Evolutionary conservation across 2,113 vertebrate species (phyloP).

Genomic region (Alethe castanea): DNA sequence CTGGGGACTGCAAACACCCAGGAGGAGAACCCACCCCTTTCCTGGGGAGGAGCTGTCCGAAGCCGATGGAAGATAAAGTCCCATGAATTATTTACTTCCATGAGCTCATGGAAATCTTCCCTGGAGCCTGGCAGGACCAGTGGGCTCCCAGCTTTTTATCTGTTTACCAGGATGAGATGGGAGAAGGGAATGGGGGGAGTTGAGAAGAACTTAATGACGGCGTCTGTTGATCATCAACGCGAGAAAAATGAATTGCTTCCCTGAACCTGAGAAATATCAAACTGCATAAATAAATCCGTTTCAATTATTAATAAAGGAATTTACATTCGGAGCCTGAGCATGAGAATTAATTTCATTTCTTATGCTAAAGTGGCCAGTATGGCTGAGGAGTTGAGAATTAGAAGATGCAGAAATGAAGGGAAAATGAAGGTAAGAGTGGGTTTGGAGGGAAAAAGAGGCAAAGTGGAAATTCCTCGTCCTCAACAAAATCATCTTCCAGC

Average conservation of each 20-base stretch:
- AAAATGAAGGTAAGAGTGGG: background rate
- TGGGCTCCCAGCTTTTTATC: background rate
- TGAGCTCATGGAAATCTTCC: background rate
- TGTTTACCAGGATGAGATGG: background rate
- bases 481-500: background rate
- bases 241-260: constrained; percentile 72
- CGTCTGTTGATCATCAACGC: constrained; percentile 44
- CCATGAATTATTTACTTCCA: constrained; percentile 9
- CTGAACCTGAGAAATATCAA: constrained; percentile 76
- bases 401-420: background rate
- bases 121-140: background rate
- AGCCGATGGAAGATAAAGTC: background rate
- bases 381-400: background rate
- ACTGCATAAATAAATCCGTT: constrained; percentile 75
- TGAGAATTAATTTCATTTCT: constrained; percentile 74
- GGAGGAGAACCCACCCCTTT: background rate
- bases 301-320: constrained; percentile 78
- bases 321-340: constrained; percentile 68
- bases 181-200: background rate
- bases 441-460: background rate
- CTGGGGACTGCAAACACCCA: background rate
- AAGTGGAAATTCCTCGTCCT: background rate
- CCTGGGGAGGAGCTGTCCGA: background rate
- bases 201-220: background rate
- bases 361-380: constrained; percentile 59